Conservation (phyloP, 1,140 invertebrate genomes). For the Physella acuta region DNA sequence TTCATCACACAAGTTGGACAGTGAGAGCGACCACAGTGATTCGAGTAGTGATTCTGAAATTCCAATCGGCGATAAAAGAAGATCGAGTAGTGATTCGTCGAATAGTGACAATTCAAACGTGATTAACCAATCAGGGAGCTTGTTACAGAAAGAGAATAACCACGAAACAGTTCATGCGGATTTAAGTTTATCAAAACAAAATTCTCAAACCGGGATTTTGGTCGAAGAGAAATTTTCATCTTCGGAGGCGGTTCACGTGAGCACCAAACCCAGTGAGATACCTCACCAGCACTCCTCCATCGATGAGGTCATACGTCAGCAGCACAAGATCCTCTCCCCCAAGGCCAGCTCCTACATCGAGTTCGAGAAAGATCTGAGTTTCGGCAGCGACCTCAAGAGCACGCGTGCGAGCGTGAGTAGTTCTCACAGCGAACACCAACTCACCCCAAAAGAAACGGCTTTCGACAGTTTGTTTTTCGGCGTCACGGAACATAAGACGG, state of each 20-base stretch:
- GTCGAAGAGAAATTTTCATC: too few species aligned
- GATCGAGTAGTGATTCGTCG: too few species aligned
- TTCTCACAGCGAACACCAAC: background rate
- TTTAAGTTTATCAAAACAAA: too few species aligned
- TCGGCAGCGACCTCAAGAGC: background rate
- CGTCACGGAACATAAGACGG: background rate
- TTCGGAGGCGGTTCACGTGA: too few species aligned
- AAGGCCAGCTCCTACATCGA: background rate
- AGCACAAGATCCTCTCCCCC: background rate
- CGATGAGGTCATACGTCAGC: background rate
- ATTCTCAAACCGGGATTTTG: too few species aligned
- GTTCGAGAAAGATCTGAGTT: background rate
- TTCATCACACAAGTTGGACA: background rate
- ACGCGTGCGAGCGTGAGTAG: slow-evolving; percentile 6
- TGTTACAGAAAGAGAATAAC: too few species aligned
- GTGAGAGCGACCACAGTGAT: background rate
- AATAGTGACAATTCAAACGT: too few species aligned
- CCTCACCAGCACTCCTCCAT: too few species aligned
- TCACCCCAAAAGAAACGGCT: background rate
- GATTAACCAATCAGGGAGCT: too few species aligned
- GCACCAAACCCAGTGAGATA: too few species aligned
- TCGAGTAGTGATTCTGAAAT: background rate
- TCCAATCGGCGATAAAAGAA: too few species aligned
- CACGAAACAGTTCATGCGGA: too few species aligned
- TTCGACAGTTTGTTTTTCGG: slow-evolving; percentile 9